Conservation (phyloP, 92 coral and sea anemone species). For the Porites evermanni region DNA sequence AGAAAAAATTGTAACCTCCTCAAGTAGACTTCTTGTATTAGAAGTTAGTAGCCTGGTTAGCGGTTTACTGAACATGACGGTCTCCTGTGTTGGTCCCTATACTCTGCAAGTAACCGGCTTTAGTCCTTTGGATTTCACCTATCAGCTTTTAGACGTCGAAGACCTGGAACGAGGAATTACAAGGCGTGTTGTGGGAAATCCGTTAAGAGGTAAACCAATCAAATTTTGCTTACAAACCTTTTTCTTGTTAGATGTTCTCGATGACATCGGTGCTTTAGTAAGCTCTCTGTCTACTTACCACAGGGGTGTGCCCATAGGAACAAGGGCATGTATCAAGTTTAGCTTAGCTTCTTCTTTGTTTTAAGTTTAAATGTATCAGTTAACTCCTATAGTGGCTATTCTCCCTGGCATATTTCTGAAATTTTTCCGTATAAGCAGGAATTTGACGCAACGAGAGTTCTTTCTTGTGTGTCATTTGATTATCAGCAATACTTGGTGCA, state of each 20-base stretch:
- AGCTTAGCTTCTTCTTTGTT: no score
- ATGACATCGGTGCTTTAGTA: no score
- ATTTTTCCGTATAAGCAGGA: background rate
- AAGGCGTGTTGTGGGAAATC: slow-evolving; percentile 63
- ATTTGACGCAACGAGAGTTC: no score
- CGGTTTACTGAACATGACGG: slow-evolving; percentile 31
- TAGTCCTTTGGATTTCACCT: slow-evolving; percentile 59
- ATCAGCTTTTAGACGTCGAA: slow-evolving; percentile 56
- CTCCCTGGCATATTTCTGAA: background rate
- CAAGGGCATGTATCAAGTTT: no score
- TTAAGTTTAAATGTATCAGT: no score
- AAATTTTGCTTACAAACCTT: no score
- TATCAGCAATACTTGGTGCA: no score
- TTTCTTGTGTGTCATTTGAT: no score
- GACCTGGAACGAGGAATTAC: slow-evolving; percentile 31
- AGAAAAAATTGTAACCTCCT: background rate
- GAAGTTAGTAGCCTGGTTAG: slow-evolving; percentile 36
- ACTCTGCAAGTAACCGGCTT: slow-evolving; percentile 58
- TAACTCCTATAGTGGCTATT: no score
- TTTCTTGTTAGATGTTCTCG: no score
- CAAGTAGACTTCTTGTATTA: background rate
- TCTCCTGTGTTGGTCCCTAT: slow-evolving; percentile 46
- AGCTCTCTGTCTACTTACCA: no score
- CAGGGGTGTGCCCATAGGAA: no score
- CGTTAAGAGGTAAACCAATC: slow-evolving; percentile 52